Conservation (phyloP, 2,888 invertebrate species). For the Heliconius charithonia region DNA sequence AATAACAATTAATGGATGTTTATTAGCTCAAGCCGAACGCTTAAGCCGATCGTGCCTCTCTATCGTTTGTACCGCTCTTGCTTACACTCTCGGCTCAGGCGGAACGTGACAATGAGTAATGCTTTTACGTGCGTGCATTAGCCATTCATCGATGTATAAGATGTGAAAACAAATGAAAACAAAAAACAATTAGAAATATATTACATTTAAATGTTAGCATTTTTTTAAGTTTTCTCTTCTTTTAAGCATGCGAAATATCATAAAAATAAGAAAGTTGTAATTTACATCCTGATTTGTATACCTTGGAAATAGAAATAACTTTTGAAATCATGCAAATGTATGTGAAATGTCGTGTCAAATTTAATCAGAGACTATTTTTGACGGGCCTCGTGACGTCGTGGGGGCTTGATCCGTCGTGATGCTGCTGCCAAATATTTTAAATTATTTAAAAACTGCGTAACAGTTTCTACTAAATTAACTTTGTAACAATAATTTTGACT, state of each 20-base stretch:
- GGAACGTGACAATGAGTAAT: no score
- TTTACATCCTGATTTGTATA: neutral
- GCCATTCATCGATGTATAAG: no score
- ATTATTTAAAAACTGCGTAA: neutral
- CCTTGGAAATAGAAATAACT: neutral
- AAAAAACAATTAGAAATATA: no score
- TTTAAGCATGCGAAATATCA: neutral
- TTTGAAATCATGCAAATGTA: neutral
- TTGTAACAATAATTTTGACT: neutral
- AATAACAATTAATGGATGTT: no score
- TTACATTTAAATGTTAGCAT: no score
- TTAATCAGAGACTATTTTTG: conserved; percentile 21
- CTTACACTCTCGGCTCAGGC: no score
- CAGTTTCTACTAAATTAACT: neutral
- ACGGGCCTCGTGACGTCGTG: conserved; percentile 16
- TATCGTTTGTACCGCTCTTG: no score
- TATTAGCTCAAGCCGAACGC: no score
- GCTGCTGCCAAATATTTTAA: conserved; percentile 20
- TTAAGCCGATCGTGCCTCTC: no score
- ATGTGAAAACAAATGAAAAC: no score
- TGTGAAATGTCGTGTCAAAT: conserved; percentile 1
- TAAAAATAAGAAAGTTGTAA: neutral
- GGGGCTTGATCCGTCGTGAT: conserved; percentile 17
- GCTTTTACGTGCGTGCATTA: no score
- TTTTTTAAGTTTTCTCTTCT: neutral